Base-by-base conservation (phyloP, 92 coral and sea anemone genomes). In the Phenganax stokvisi region DNA sequence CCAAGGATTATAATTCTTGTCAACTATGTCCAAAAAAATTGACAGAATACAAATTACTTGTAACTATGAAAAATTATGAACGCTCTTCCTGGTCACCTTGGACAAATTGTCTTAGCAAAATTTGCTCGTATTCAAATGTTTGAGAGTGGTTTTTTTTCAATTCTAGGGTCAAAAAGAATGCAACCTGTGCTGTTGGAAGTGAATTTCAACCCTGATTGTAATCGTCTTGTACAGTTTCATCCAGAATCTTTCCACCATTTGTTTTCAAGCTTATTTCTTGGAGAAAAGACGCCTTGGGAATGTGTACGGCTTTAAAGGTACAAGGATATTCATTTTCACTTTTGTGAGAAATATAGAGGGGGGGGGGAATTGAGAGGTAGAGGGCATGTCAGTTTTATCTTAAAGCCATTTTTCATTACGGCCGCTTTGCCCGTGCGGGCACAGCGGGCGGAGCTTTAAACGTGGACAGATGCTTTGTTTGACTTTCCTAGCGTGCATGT, bases 121-220 rank as follows among this genome's bases (percentile, higher is more conserved):
- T 37, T 37, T 37, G 5, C 47, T 37, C 47, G 47, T 37, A 37
- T 37, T 37, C 47, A 37, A 37, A 37, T 37, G 47, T 5, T 37
- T 37, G 47, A 57, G 8, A 25, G 5, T 59, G 7, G 75, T 0
- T 28, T 84, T 57, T 69, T 25, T 78, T 16, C 29, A 11, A 15
- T 71, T 86, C 15, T 56, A 94, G 98, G 97, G 37, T 90, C 98
- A 63, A 85, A 84, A 51, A 85, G 85, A 31, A 94, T 94, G 60
- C 82, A 92, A 37, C 98, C 98, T 20, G 97, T 90, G 75, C 84
- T 94, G 12, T 77, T 94, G 9, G 98, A 94, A 85, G 75, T 94
- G 83, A 94, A 94, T 84, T 94, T 82, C 84, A 72, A 80, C 47
- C 96, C 99, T 0, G 99, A 96, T 81, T 92, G 97, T 60, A 85